Percentiles rank a stretch among this genome's conserved stretches.
Conservation (phyloP, 37 sponge, comb jelly and placozoan genomes). For the Halisarca cf. caerulea region DNA sequence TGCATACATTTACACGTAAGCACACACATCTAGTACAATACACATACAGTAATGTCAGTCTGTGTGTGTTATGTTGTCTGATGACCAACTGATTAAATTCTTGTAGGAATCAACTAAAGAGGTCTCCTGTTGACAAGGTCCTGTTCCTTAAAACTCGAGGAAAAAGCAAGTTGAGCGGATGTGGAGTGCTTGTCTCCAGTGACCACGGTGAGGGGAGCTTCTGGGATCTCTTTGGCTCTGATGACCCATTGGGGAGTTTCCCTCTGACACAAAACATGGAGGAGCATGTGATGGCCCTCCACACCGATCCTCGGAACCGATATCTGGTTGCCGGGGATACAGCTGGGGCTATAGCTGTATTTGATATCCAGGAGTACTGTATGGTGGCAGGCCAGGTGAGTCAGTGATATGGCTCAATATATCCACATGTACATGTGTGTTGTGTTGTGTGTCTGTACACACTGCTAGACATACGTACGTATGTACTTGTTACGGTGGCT, state of each 20-base stretch:
- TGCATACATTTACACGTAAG: too few relatives aligned
- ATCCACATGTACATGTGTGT: too few relatives aligned
- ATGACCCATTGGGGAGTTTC: conserved; percentile 66
- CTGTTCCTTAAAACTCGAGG: conserved; percentile 71
- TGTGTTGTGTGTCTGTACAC: too few relatives aligned
- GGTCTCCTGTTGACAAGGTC: conserved; percentile 84
- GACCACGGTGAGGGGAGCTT: conserved; percentile 83
- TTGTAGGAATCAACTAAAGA: conserved; percentile 12
- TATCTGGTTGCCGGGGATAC: conserved; percentile 92
- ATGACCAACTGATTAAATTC: too few relatives aligned
- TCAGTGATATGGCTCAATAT: background rate
- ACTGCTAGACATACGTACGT: too few relatives aligned
- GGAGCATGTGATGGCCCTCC: conserved; percentile 83
- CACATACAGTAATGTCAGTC: background rate
- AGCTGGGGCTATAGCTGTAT: conserved; percentile 78
- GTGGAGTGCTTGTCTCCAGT: conserved; percentile 73
- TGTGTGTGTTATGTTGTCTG: too few relatives aligned
- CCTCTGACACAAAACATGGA: conserved; percentile 66
- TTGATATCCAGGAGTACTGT: conserved; percentile 63
- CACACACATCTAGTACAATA: background rate
- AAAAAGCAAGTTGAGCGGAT: conserved; percentile 32
- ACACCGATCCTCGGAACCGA: conserved; percentile 67
- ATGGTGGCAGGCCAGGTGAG: conserved; percentile 16
- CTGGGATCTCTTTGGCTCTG: conserved; percentile 82
- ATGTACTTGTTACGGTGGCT: too few relatives aligned